A percentile compares a stretch with the other conserved stretches of the same genome.
Conservation (phyloP, 2,797 vertebrate genomes). For the Graptemys geographica region DNA sequence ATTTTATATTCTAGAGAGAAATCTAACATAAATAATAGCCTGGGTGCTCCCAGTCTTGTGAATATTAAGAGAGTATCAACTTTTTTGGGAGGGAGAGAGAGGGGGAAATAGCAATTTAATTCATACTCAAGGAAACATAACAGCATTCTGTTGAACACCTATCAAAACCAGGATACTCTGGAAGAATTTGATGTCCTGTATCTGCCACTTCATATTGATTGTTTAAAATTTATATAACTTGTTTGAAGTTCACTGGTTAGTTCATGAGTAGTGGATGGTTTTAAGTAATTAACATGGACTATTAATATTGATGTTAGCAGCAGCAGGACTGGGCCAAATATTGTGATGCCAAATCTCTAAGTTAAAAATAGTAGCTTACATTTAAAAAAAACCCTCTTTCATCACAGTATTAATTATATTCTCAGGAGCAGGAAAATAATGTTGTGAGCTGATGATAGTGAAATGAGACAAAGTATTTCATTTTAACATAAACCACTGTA, state of each 20-base stretch:
- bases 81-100: not conserved
- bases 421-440: not conserved
- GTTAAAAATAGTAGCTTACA: not conserved
- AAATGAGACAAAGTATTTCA: not conserved
- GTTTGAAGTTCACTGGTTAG: conserved; percentile 1
- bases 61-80: not conserved
- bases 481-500: not conserved
- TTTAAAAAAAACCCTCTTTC: not conserved
- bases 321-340: not conserved
- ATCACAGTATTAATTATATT: not conserved
- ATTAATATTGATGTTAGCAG: not conserved
- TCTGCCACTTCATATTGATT: not conserved
- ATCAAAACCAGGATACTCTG: not conserved
- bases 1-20: not conserved
- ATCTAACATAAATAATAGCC: not conserved
- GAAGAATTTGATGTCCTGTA: not conserved
- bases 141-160: not conserved
- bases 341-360: not conserved
- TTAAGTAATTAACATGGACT: not conserved
- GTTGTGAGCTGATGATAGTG: not conserved
- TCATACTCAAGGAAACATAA: not conserved
- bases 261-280: not conserved
- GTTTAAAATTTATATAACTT: not conserved
- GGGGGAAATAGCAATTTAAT: accelerated
- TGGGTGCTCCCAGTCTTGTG: not conserved